These are phyloP conservation scores for Laodelphax striatellus DNA, from an alignment of 1,140 invertebrate genomes.

Conservation along the genomic window DNA sequence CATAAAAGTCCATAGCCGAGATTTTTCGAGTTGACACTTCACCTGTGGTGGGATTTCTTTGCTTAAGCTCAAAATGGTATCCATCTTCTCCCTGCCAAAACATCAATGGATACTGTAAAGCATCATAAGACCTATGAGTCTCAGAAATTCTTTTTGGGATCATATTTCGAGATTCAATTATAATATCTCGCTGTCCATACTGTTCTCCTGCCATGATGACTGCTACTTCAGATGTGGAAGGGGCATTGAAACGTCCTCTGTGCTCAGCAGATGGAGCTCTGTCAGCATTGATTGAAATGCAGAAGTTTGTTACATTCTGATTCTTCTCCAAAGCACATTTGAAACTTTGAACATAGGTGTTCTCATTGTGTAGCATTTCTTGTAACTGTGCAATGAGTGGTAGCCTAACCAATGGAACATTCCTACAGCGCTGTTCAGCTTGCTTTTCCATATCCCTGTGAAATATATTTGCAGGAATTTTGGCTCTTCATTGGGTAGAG, in stretches of 20 bases:
- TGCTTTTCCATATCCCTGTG: too few species aligned
- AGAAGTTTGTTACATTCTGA: background rate
- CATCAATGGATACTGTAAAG: conserved; percentile 13
- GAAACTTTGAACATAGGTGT: too few species aligned
- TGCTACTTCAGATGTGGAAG: conserved; percentile 23
- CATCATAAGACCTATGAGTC: conserved; percentile 13
- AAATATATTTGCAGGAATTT: too few species aligned
- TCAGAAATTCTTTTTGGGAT: conserved; percentile 11
- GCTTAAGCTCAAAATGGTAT: conserved; percentile 29
- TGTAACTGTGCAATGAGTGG: too few species aligned
- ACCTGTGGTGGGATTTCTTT: conserved; percentile 25
- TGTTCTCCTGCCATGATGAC: conserved; percentile 23
- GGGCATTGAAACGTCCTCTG: conserved; percentile 22
- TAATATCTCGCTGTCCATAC: background rate
- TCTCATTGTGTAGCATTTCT: too few species aligned
- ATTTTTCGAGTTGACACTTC: conserved; percentile 22
- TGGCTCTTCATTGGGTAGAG: too few species aligned
- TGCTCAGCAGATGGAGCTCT: conserved; percentile 21
- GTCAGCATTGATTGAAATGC: conserved; percentile 19
- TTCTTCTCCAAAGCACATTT: too few species aligned
- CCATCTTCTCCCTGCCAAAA: conserved; percentile 32
- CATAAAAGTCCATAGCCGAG: conserved; percentile 24
- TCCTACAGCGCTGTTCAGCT: too few species aligned
- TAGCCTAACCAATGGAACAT: too few species aligned
- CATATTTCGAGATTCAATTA: conserved; percentile 3